phyloP scores from a whole-genome alignment of 2,888 invertebrate species.

The Hipparchia sbordonii region DNA sequence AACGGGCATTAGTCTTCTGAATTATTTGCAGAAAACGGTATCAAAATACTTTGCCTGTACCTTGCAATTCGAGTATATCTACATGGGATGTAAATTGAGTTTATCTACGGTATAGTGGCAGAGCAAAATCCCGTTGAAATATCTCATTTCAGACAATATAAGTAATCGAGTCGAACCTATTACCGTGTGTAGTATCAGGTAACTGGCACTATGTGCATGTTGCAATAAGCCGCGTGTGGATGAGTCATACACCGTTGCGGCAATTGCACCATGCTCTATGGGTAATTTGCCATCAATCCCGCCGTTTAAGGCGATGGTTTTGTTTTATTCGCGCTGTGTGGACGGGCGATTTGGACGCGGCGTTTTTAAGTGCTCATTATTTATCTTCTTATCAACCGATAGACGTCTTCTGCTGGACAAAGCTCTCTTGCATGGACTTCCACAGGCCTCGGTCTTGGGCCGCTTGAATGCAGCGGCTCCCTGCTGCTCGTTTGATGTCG shows the following conservation, averaged over 20 bases:
- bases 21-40: too few relatives aligned
- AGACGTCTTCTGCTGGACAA: too few relatives aligned
- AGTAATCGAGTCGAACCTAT: conserved; percentile 33
- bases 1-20: too few relatives aligned
- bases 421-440: too few relatives aligned
- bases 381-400: too few relatives aligned
- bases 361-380: conserved; percentile 17
- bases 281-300: conserved; percentile 69
- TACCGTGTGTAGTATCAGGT: conserved; percentile 14
- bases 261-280: conserved; percentile 50
- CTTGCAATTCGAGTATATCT: too few relatives aligned
- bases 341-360: conserved; percentile 45
- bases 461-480: too few relatives aligned
- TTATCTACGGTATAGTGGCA: neutral
- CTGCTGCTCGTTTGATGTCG: too few relatives aligned
- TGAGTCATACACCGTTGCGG: conserved; percentile 41
- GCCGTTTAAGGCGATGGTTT: conserved; percentile 60
- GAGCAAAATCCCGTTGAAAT: conserved; percentile 27
- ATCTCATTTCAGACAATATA: conserved; percentile 31
- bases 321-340: conserved; percentile 46
- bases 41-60: neutral
- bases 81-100: neutral
- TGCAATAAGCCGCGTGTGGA: conserved; percentile 26
- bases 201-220: conserved; percentile 14
- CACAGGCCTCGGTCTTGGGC: neutral